A percentile compares a stretch with the other conserved stretches of the same genome.
Conservation (phyloP, 1,140 invertebrate species). For the Leucophenga varia region DNA sequence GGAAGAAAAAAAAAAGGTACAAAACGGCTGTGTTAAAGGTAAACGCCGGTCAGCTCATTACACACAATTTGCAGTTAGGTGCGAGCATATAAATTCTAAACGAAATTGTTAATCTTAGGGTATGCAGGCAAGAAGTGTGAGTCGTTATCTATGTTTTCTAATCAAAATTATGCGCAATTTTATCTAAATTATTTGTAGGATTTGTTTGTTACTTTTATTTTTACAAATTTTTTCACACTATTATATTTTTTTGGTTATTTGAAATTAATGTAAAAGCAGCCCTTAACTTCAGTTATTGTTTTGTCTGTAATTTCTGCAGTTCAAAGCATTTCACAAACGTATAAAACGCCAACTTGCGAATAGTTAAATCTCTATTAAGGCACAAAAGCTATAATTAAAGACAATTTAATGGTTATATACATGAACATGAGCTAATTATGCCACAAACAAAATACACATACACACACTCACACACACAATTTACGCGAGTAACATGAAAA, state of each 20-base stretch:
- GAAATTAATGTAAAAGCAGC: no score
- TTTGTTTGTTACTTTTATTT: neutral
- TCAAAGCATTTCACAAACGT: neutral
- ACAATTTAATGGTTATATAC: constrained; percentile 28
- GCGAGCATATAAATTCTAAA: constrained; percentile 53
- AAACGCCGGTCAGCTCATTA: constrained; percentile 45
- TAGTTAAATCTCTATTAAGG: neutral
- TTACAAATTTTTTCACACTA: neutral
- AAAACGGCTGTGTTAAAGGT: constrained; percentile 20
- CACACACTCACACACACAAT: constrained; percentile 45
- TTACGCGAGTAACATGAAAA: constrained; percentile 31
- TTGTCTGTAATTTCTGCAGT: neutral
- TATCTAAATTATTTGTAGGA: constrained; percentile 41
- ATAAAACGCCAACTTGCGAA: no score
- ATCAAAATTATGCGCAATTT: constrained; percentile 45
- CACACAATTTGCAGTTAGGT: constrained; percentile 54
- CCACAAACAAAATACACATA: no score
- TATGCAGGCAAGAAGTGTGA: no score
- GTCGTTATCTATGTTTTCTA: no score
- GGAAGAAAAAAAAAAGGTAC: constrained; percentile 8
- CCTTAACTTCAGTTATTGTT: neutral
- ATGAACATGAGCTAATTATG: constrained; percentile 41
- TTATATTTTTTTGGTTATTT: no score
- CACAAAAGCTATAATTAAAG: neutral
- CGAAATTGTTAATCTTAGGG: no score